A percentile compares a stretch with the other conserved stretches of the same genome.
Conservation (phyloP, 2,888 invertebrate species). For the Pyrochroa serraticornis region DNA sequence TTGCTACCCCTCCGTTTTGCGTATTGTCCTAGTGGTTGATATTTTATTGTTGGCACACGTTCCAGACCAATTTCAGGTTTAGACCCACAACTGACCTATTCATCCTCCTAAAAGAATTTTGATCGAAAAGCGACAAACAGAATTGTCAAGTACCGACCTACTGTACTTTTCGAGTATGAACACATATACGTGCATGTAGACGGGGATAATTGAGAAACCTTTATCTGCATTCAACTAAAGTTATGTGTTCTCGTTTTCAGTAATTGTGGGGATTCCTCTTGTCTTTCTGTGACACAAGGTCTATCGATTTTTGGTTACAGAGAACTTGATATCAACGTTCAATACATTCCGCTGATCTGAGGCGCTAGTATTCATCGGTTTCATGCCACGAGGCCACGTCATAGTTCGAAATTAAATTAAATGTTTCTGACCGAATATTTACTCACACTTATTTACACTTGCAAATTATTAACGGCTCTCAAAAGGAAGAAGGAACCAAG, state of each 20-base stretch:
- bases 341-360: background rate
- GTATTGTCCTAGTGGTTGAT: conserved; percentile 31
- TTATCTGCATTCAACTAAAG: conserved; percentile 25
- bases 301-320: conserved; percentile 20
- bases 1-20: conserved; percentile 34
- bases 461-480: too few species aligned
- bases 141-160: background rate
- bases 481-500: too few species aligned
- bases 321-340: conserved; percentile 10
- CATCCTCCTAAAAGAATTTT: background rate
- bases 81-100: background rate
- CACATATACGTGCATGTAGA: background rate
- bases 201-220: conserved; percentile 11
- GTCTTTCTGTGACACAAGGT: conserved; percentile 34
- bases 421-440: too few species aligned
- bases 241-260: conserved; percentile 43
- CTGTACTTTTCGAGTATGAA: background rate
- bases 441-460: too few species aligned
- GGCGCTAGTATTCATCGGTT: background rate
- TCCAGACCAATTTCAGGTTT: conserved; percentile 23
- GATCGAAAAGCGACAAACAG: background rate
- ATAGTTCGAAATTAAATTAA: background rate
- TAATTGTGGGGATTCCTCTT: conserved; percentile 46
- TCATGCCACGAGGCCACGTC: background rate
- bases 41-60: conserved; percentile 54